Evolutionary conservation across 2,113 vertebrate genomes (phyloP), one percentile per base, ranked within the genome.

Genomic region (Marmota monax): DNA sequence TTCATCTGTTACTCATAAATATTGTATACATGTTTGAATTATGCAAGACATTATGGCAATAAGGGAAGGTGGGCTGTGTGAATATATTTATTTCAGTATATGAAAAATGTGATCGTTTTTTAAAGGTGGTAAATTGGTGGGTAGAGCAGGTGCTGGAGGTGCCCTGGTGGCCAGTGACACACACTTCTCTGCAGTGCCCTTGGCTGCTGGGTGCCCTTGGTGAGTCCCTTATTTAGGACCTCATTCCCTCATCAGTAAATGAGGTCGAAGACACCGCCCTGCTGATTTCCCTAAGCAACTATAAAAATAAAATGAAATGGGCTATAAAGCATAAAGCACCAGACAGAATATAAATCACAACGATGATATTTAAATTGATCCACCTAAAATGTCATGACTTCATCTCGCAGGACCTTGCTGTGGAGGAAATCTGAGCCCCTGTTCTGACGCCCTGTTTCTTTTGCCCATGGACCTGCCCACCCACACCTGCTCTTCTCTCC

Each of bases 241-340:
- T 97, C 51, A 84, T 42, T 93, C 45, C 12, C 25, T 92, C 93
- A 94, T 88, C 87, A 90, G 53, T 84, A 94, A 84, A 96, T 86
- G 79, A 89, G 79, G 79, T 48, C 39, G 16, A 89, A 86, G 86
- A 79, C 79, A 89, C 95, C 83, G 29, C 69, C 63, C 53, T 97
- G 84, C 88, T 85, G 89, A 94, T 95, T 97, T 93, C 96, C 95
- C 96, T 92, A 93, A 93, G 96, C 76, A 88, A 94, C 92, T 32
- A 82, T 97, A 94, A 96, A 98, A 93, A 80, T 93, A 77, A 94
- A 96, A 96, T 94, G 88, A 83, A 97, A 97, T 82, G 91, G 92
- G 84, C 92, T 95, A 56, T 90, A 93, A 96, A 89, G 45, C 74
- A 79, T 91, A 80, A 90, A 93, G 76, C 39, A 77, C 34, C 16